phyloP scores from a whole-genome alignment of 2,113 vertebrate species.

The Calyptomena viridis region DNA sequence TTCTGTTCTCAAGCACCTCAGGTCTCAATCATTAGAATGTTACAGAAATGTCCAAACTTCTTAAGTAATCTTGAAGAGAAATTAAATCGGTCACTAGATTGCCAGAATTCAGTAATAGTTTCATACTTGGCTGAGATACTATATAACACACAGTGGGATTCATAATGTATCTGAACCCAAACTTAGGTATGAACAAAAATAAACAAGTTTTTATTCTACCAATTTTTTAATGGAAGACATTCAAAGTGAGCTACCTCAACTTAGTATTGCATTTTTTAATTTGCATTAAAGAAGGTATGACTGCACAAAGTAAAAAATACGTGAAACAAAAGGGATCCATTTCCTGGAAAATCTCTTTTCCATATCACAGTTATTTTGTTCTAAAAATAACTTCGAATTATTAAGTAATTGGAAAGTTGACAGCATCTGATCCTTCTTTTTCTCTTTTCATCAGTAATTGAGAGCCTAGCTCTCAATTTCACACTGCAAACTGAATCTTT shows the following conservation, averaged over 20 bases:
- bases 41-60: neutral
- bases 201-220: neutral
- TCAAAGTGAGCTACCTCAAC: neutral
- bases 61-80: neutral
- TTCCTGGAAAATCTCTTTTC: neutral
- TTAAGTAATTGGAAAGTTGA: neutral
- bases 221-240: neutral
- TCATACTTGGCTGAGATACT: neutral
- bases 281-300: neutral
- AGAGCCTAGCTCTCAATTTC: neutral
- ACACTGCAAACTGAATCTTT: neutral
- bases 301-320: neutral
- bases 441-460: neutral
- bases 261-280: neutral
- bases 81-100: neutral
- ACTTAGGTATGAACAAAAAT: neutral
- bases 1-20: neutral
- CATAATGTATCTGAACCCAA: fast-evolving
- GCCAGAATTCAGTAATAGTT: neutral
- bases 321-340: neutral
- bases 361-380: neutral
- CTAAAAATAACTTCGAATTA: neutral
- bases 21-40: neutral
- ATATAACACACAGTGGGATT: neutral
- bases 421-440: neutral